Percentiles rank a stretch among this genome's conserved stretches.
These are phyloP conservation scores for Eupeodes corollae DNA, from an alignment of 1,140 invertebrate genomes.

Conservation along the genomic window DNA sequence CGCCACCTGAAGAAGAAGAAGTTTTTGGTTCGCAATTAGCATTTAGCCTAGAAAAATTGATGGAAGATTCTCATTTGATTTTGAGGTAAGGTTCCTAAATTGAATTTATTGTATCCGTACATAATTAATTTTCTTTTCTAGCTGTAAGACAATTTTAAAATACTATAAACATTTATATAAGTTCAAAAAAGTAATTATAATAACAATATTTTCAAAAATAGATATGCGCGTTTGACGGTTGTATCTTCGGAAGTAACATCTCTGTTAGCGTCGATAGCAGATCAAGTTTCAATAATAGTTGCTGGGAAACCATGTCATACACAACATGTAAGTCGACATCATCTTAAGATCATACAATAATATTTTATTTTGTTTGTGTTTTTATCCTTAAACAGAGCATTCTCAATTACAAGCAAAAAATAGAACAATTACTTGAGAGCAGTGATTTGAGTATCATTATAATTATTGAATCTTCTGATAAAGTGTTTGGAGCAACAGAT, in stretches of 20 bases:
- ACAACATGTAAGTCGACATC: constrained; percentile 21
- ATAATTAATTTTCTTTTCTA: too few species aligned
- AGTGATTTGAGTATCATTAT: constrained; percentile 43
- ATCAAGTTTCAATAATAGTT: constrained; percentile 31
- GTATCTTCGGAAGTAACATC: constrained; percentile 30
- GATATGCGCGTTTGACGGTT: constrained; percentile 30
- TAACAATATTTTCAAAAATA: constrained; percentile 5
- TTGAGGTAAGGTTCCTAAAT: too few species aligned
- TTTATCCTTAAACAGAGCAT: constrained; percentile 13
- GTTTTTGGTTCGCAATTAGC: too few species aligned
- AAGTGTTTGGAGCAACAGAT: constrained; percentile 41
- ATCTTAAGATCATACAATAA: not conserved
- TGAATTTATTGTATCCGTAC: too few species aligned
- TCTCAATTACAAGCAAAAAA: constrained; percentile 16
- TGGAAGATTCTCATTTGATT: too few species aligned
- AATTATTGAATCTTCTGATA: constrained; percentile 61
- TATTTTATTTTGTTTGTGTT: not conserved
- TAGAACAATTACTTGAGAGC: constrained; percentile 19
- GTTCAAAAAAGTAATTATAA: too few species aligned
- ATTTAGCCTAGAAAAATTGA: too few species aligned
- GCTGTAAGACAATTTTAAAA: too few species aligned
- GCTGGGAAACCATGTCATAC: constrained; percentile 24
- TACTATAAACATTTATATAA: too few species aligned
- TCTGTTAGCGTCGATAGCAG: constrained; percentile 31
- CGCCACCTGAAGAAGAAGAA: too few species aligned